Evolutionary conservation across 2,888 invertebrate species (phyloP).

Genomic region (Erannis defoliaria): DNA sequence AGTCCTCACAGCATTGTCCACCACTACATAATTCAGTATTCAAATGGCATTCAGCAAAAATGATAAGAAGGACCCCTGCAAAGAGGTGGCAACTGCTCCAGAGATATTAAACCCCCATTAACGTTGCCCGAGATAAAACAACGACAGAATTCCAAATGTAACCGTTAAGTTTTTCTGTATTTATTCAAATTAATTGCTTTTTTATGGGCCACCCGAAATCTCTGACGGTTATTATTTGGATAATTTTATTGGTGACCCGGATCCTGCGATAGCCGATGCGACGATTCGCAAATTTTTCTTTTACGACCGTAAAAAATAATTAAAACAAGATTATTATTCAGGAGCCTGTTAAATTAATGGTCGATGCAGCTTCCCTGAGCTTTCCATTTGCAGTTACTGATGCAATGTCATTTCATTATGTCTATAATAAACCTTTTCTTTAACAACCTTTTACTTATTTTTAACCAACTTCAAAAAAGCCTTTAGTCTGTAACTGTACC

Average conservation of each 20-base stretch:
- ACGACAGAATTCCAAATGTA: conserved; percentile 73
- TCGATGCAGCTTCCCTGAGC: conserved; percentile 6
- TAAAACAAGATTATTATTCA: conserved; percentile 3
- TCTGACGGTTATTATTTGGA: conserved; percentile 52
- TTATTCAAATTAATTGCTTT: conserved; percentile 81
- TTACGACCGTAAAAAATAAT: conserved; percentile 21
- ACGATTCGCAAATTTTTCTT: conserved; percentile 19
- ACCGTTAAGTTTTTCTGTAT: conserved; percentile 65
- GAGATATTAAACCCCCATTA: conserved; percentile 74
- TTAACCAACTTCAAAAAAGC: background rate
- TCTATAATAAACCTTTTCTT: background rate
- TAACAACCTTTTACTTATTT: background rate
- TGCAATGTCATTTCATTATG: conserved; percentile 14
- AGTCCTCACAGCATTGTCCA: background rate
- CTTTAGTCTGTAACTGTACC: no score
- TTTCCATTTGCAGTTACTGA: conserved; percentile 8
- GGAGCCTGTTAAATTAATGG: conserved; percentile 6
- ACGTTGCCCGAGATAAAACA: conserved; percentile 68
- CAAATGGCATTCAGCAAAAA: conserved; percentile 67
- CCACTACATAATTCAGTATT: conserved; percentile 59
- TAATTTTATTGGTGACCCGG: conserved; percentile 36
- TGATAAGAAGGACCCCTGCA: conserved; percentile 57
- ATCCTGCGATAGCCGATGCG: conserved; percentile 20
- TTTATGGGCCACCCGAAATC: conserved; percentile 65
- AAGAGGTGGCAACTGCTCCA: conserved; percentile 67